Percentiles rank a stretch among this genome's conserved stretches.
phyloP scores from a whole-genome alignment of 2,113 vertebrate genomes.

The Sander lucioperca region DNA sequence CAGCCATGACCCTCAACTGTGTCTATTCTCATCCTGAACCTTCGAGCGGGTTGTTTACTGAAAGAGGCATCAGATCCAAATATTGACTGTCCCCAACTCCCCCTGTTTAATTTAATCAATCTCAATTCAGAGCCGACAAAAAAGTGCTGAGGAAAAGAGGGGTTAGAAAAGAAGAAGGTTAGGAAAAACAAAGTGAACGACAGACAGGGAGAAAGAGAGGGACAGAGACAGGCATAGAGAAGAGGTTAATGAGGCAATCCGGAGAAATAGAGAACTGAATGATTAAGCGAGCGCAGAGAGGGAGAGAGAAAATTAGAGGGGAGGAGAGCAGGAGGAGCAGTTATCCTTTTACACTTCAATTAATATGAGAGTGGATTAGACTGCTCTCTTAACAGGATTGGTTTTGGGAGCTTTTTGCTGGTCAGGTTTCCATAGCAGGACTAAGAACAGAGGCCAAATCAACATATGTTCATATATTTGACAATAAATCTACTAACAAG shows the following conservation, averaged over 20 bases:
- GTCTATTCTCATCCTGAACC: conserved; percentile 59
- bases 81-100: conserved; percentile 78
- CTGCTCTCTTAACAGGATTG: conserved; percentile 68
- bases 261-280: conserved; percentile 75
- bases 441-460: conserved; percentile 37
- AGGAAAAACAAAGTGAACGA: conserved; percentile 30
- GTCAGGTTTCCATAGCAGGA: conserved; percentile 57
- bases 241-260: conserved; percentile 82
- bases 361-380: conserved; percentile 76
- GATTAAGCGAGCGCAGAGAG: conserved; percentile 66
- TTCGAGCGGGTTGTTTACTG: conserved; percentile 71
- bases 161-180: conserved; percentile 3
- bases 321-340: conserved; percentile 76
- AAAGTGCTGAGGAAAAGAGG: conserved; percentile 1
- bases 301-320: conserved; percentile 72
- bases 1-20: conserved; percentile 23
- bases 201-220: conserved; percentile 12
- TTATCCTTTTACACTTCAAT: conserved; percentile 82
- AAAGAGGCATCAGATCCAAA: conserved; percentile 79
- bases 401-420: conserved; percentile 54
- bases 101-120: conserved; percentile 81
- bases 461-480: conserved; percentile 31
- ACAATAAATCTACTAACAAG: conserved; percentile 39
- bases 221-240: conserved; percentile 48
- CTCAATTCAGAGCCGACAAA: conserved; percentile 40